These are phyloP conservation scores for Pristionchus entomophagus DNA, from an alignment of 2,888 invertebrate genomes.

Conservation along the genomic window DNA sequence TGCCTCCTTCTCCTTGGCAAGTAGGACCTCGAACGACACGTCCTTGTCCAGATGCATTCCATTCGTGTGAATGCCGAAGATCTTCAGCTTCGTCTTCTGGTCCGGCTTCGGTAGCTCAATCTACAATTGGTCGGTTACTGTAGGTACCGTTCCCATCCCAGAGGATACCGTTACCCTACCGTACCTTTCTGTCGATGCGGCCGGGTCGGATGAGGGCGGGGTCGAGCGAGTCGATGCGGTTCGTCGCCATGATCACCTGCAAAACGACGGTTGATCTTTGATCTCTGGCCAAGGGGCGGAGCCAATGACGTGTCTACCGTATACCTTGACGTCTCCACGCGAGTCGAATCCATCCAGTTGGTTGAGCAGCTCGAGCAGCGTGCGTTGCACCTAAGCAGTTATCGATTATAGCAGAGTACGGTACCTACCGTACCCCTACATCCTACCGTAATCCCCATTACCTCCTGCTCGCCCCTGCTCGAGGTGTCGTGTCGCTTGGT, in stretches of 20 bases:
- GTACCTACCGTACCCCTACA: background rate
- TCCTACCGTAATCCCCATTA: background rate
- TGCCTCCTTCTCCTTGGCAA: slow-evolving; percentile 53
- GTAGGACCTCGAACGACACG: slow-evolving; percentile 54
- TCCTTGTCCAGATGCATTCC: slow-evolving; percentile 56
- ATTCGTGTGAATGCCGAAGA: slow-evolving; percentile 54
- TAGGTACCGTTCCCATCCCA: background rate
- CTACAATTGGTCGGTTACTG: background rate
- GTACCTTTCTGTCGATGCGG: slow-evolving; percentile 97
- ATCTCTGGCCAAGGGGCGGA: background rate
- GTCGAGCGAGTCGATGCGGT: slow-evolving; percentile 96
- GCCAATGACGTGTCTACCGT: background rate
- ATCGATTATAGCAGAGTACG: background rate
- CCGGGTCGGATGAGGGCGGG: slow-evolving; percentile 98
- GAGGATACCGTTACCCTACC: too few species aligned
- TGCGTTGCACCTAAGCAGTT: slow-evolving; percentile 90
- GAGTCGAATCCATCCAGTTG: slow-evolving; percentile 98
- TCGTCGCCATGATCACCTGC: slow-evolving; percentile 95
- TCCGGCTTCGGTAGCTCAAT: slow-evolving; percentile 89
- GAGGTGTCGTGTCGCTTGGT: slow-evolving; percentile 97
- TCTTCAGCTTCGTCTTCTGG: slow-evolving; percentile 93
- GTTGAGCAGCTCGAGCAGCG: slow-evolving; percentile 97
- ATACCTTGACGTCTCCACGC: slow-evolving; percentile 93
- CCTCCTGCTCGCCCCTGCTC: slow-evolving; percentile 90
- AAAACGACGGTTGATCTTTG: slow-evolving; percentile 48